Conservation (phyloP, 2,888 invertebrate genomes). For the Diloba caeruleocephala region DNA sequence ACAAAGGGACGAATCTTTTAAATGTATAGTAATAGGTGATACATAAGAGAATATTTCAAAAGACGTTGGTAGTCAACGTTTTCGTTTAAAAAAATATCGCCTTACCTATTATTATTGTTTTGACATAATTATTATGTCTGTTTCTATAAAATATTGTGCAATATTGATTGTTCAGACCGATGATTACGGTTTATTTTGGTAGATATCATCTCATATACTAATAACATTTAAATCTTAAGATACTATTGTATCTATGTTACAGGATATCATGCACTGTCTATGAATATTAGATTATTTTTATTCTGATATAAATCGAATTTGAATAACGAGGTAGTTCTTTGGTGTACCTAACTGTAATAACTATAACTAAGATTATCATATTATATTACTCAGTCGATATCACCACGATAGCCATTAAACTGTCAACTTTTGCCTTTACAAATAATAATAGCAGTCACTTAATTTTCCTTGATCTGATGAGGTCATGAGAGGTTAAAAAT, state of each 20-base stretch:
- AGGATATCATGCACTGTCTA: neutral
- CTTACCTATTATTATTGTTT: neutral
- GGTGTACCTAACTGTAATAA: constrained; percentile 7
- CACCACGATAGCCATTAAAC: constrained; percentile 12
- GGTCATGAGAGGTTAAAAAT: constrained; percentile 1
- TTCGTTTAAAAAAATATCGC: constrained; percentile 15
- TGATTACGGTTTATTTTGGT: too few species aligned
- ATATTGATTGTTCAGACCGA: too few species aligned
- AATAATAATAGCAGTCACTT: constrained; percentile 10
- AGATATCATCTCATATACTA: too few species aligned
- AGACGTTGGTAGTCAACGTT: constrained; percentile 11
- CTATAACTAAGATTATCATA: constrained; percentile 10
- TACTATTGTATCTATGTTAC: too few species aligned
- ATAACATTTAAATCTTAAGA: too few species aligned
- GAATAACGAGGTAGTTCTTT: constrained; percentile 6
- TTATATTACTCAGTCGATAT: constrained; percentile 15
- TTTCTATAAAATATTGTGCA: too few species aligned
- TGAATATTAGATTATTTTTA: neutral
- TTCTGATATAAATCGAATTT: constrained; percentile 18
- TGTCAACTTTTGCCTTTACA: constrained; percentile 9
- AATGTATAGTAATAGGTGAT: constrained; percentile 35
- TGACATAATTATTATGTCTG: too few species aligned
- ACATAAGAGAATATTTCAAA: constrained; percentile 26
- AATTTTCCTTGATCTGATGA: constrained; percentile 10
- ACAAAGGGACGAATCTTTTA: constrained; percentile 19